Evolutionary conservation across 2,113 vertebrate genomes (phyloP), one percentile per base, ranked within the genome.

Genomic region (Toxostoma redivivum): DNA sequence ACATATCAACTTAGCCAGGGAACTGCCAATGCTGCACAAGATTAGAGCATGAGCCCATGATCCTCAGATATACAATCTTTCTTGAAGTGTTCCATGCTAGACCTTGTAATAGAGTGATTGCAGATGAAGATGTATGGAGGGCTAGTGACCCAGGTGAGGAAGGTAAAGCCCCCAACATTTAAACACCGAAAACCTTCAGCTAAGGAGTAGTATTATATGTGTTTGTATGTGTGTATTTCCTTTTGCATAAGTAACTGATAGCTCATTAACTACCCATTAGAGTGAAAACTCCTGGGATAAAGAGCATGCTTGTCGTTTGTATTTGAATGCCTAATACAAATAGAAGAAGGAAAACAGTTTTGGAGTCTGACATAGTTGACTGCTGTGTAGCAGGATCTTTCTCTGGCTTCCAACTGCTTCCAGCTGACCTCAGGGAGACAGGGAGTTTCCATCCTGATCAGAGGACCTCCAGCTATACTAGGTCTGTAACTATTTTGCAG

Each of bases 241-340:
- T 76, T 94, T 77, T 81, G 73, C 65, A 89, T 94, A 94, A 85
- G 72, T 96, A 92, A 94, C 86, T 90, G 72, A 86, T 84, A 96
- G 62, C 67, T 97, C 83, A 87, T 96, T 97, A 94, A 86, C 79
- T 96, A 86, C 48, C 64, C 54, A 67, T 73, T 67, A 80, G 65
- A 89, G 81, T 61, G 71, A 95, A 96, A 94, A 62, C 72, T 81
- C 83, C 48, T 80, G 93, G 89, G 84, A 95, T 74, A 37, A 82
- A 91, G n/a, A 95, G 35, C 54, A 81, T 61, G 25, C 27, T 70
- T 17, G 66, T 72, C 81, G 38, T 47, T 94, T 91, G 66, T 66
- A 67, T 79, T 80, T 81, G 80, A 85, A 82, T 96, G 70, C 35
- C 20, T 50, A 54, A 82, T 61, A 28, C 33, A 65, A 80, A 88